These are phyloP conservation scores for Prenolepis imparis DNA, from an alignment of 2,888 invertebrate species.

Conservation along the genomic window DNA sequence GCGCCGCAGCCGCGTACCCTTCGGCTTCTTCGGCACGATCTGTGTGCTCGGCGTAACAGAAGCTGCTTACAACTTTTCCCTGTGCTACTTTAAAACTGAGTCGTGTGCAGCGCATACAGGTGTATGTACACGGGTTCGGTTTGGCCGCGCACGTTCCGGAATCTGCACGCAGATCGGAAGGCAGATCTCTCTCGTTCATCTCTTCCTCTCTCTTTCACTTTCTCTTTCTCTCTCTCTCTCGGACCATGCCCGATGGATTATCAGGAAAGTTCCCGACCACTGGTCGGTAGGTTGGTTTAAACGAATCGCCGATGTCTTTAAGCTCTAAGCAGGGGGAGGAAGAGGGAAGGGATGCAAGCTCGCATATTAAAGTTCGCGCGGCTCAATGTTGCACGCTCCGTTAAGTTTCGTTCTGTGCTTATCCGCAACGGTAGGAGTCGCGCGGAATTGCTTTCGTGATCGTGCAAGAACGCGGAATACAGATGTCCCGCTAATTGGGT, in stretches of 20 bases:
- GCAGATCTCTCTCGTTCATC: not conserved
- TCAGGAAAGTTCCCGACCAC: slow-evolving; percentile 71
- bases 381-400: slow-evolving; percentile 63
- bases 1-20: slow-evolving; percentile 12
- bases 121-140: not conserved
- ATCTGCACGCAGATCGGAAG: not conserved
- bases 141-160: not conserved
- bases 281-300: slow-evolving; percentile 56
- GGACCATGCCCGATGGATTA: slow-evolving; percentile 64
- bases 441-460: slow-evolving; percentile 48
- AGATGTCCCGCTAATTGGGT: slow-evolving; percentile 47
- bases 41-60: slow-evolving; percentile 57
- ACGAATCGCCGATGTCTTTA: slow-evolving; percentile 65
- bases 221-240: slow-evolving; percentile 8
- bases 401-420: slow-evolving; percentile 58
- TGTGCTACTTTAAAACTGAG: slow-evolving; percentile 73
- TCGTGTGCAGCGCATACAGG: slow-evolving; percentile 39
- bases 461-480: slow-evolving; percentile 60
- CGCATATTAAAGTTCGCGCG: slow-evolving; percentile 57
- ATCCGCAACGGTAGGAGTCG: slow-evolving; percentile 44
- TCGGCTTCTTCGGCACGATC: slow-evolving; percentile 65
- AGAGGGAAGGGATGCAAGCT: not conserved
- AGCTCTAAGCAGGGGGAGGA: slow-evolving; percentile 46
- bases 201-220: not conserved
- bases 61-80: slow-evolving; percentile 78